phyloP scores from a whole-genome alignment of 1,140 invertebrate species.

The Drosophila punjabiensis region DNA sequence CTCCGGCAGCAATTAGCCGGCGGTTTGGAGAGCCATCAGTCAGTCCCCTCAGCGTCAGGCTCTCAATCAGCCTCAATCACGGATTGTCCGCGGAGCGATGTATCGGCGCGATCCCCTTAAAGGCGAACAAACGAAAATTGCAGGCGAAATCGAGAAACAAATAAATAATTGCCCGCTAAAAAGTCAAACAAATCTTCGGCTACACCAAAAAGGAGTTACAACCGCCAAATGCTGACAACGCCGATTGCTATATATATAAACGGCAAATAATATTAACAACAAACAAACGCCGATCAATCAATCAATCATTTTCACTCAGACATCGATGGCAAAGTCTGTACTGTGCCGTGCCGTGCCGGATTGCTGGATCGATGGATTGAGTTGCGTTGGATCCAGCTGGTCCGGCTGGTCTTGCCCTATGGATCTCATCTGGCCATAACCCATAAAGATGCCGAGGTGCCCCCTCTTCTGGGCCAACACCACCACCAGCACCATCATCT shows the following conservation, averaged over 20 bases:
- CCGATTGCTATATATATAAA: slow-evolving; percentile 45
- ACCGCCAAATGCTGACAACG: slow-evolving; percentile 53
- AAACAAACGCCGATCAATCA: slow-evolving; percentile 70
- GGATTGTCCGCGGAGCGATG: slow-evolving; percentile 29
- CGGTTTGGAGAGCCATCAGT: slow-evolving; percentile 45
- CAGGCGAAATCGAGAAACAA: slow-evolving; percentile 75
- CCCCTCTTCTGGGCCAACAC: slow-evolving; percentile 50
- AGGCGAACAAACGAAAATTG: slow-evolving; percentile 69
- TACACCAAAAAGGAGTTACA: slow-evolving; percentile 78
- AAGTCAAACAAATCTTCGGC: slow-evolving; percentile 70
- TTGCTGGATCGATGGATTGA: slow-evolving; percentile 26
- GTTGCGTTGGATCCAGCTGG: slow-evolving; percentile 37
- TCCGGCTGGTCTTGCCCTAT: slow-evolving; percentile 72
- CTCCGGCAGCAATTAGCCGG: slow-evolving; percentile 42
- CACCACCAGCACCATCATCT: slow-evolving; percentile 21
- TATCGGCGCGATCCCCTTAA: slow-evolving; percentile 53
- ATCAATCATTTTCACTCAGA: slow-evolving; percentile 82
- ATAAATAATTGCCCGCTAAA: slow-evolving; percentile 74
- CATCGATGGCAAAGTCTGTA: slow-evolving; percentile 44
- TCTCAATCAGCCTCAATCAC: slow-evolving; percentile 47
- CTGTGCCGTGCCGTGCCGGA: slow-evolving; percentile 1
- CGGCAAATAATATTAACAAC: slow-evolving; percentile 37
- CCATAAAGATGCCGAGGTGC: slow-evolving; percentile 55
- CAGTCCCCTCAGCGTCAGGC: slow-evolving; percentile 12
- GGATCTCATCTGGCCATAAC: slow-evolving; percentile 79